These are phyloP conservation scores for Triplophysa dalaica DNA, from an alignment of 2,113 vertebrate species.

Conservation along the genomic window DNA sequence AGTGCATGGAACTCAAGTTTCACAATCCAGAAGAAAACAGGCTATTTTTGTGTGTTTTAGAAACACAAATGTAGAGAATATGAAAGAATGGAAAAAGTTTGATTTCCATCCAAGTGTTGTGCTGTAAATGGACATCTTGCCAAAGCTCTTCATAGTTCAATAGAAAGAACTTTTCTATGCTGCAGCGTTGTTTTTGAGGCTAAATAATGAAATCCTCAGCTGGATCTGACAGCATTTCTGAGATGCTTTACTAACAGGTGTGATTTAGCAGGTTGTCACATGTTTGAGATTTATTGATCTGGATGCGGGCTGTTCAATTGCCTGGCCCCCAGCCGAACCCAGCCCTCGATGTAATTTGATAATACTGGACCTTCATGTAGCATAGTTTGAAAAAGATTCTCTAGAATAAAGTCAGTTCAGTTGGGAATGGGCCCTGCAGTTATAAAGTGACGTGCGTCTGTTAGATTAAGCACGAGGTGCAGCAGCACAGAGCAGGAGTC, in stretches of 20 bases:
- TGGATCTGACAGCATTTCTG: not conserved
- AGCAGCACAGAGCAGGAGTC: too few relatives aligned
- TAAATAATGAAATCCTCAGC: not conserved
- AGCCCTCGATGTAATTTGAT: too few relatives aligned
- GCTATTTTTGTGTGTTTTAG: not conserved
- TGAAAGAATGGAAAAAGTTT: too few relatives aligned
- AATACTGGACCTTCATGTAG: too few relatives aligned
- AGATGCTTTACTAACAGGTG: not conserved
- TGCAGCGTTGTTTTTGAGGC: not conserved
- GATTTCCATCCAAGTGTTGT: too few relatives aligned
- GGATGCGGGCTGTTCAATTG: not conserved
- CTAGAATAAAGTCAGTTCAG: too few relatives aligned
- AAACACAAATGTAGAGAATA: too few relatives aligned
- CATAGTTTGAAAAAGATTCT: too few relatives aligned
- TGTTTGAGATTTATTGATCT: not conserved
- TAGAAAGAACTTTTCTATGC: not conserved
- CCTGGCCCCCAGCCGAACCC: too few relatives aligned
- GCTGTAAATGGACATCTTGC: not conserved
- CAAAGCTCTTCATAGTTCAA: not conserved
- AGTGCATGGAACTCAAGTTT: not conserved
- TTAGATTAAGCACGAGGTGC: too few relatives aligned
- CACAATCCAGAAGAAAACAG: not conserved
- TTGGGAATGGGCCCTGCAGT: too few relatives aligned
- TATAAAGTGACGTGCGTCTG: too few relatives aligned
- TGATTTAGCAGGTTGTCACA: not conserved